A percentile compares a stretch with the other conserved stretches of the same genome.
phyloP scores from a whole-genome alignment of 2,888 invertebrate genomes.

The Pasiphila rectangulata region DNA sequence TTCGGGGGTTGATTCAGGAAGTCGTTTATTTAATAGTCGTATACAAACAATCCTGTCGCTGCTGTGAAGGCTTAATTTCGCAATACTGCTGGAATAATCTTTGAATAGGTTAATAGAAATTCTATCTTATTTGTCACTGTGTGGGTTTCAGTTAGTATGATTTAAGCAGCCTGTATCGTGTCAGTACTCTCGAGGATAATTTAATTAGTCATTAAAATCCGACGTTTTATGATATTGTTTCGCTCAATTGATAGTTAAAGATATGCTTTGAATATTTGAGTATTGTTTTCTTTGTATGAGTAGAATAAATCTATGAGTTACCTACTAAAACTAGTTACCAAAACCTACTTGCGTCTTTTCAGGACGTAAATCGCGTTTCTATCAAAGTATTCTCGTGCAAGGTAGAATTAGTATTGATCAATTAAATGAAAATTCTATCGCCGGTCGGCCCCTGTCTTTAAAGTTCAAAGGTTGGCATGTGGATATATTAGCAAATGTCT shows the following conservation, averaged over 20 bases:
- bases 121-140: background rate
- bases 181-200: too few relatives aligned
- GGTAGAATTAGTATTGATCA: too few relatives aligned
- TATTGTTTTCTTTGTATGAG: background rate
- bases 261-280: too few relatives aligned
- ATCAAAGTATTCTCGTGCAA: too few relatives aligned
- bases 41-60: conserved; percentile 17
- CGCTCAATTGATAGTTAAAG: too few relatives aligned
- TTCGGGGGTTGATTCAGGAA: conserved; percentile 43
- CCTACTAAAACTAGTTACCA: background rate
- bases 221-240: too few relatives aligned
- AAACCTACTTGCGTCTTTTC: too few relatives aligned
- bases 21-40: conserved; percentile 25
- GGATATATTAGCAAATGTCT: conserved; percentile 43
- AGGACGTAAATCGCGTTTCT: too few relatives aligned
- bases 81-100: conserved; percentile 11
- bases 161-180: too few relatives aligned
- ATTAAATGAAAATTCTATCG: too few relatives aligned
- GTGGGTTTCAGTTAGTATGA: background rate
- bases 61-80: conserved; percentile 15
- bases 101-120: conserved; percentile 2
- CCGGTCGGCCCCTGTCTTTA: conserved; percentile 5
- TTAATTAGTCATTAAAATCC: too few relatives aligned
- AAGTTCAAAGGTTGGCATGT: conserved; percentile 31
- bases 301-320: background rate